Conservation (phyloP, 1,140 invertebrate genomes). For the Drosophila albomicans region DNA sequence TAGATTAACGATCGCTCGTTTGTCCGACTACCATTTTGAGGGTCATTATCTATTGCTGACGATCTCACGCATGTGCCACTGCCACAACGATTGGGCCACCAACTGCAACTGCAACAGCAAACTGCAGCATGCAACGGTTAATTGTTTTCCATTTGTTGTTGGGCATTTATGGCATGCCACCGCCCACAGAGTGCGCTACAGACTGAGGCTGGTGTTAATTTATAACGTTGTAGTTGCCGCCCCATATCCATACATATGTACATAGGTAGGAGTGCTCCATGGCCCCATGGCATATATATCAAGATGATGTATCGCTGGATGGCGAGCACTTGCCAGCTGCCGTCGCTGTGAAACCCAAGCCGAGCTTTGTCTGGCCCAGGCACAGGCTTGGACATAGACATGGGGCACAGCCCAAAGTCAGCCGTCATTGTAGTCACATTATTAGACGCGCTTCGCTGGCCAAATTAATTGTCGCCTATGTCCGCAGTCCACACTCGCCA, state of each 20-base stretch:
- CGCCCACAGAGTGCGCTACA: conserved; percentile 55
- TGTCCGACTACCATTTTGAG: conserved; percentile 57
- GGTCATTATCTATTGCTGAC: conserved; percentile 54
- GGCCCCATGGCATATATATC: conserved; percentile 58
- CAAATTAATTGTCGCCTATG: conserved; percentile 75
- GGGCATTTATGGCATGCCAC: conserved; percentile 60
- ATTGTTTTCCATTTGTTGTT: conserved; percentile 75
- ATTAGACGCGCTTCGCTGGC: conserved; percentile 78
- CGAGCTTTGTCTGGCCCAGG: conserved; percentile 40
- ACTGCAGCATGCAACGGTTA: conserved; percentile 60
- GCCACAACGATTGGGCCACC: conserved; percentile 6
- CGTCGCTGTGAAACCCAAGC: conserved; percentile 25
- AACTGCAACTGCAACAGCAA: conserved; percentile 24
- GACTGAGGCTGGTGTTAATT: conserved; percentile 65
- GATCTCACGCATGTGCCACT: conserved; percentile 68
- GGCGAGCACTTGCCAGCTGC: conserved; percentile 65
- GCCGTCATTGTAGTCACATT: conserved; percentile 80
- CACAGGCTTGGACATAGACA: not conserved
- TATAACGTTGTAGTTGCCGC: conserved; percentile 48
- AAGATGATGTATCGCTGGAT: conserved; percentile 68
- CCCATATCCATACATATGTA: not conserved
- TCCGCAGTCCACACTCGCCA: conserved; percentile 43
- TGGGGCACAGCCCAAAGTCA: not conserved
- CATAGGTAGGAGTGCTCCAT: conserved; percentile 32
- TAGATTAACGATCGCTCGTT: conserved; percentile 77